A percentile compares a stretch with the other conserved stretches of the same genome.
Evolutionary conservation across 2,888 invertebrate species (phyloP).

Genomic region (Xylota segnis): DNA sequence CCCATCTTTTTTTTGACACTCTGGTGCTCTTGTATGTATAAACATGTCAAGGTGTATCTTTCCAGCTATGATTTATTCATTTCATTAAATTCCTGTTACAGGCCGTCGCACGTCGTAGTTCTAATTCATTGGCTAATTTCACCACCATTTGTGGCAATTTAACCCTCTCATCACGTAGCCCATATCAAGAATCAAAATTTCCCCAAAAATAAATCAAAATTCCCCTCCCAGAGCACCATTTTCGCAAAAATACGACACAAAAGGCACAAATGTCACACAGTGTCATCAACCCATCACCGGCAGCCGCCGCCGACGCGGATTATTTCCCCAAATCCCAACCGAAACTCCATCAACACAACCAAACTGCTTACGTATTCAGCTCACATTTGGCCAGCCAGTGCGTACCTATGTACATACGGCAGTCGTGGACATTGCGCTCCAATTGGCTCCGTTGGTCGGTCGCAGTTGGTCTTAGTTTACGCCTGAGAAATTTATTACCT

Average conservation of each 20-base stretch:
- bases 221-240: not conserved
- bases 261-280: constrained; percentile 27
- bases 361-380: constrained; percentile 49
- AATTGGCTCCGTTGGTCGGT: constrained; percentile 35
- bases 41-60: no score
- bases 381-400: constrained; percentile 38
- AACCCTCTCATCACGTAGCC: constrained; percentile 33
- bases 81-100: no score
- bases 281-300: constrained; percentile 52
- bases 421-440: constrained; percentile 51
- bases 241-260: constrained; percentile 15
- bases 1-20: no score
- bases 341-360: constrained; percentile 20
- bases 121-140: constrained; percentile 24
- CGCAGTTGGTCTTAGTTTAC: constrained; percentile 42
- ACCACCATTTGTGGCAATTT: not conserved
- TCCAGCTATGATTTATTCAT: no score
- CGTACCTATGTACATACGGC: not conserved
- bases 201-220: constrained; percentile 33
- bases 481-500: constrained; percentile 56
- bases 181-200: constrained; percentile 28
- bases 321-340: constrained; percentile 40
- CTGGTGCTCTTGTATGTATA: no score
- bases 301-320: constrained; percentile 40
- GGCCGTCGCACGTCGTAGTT: not conserved